Evolutionary conservation across 2,888 invertebrate species (phyloP), one percentile per base, ranked within the genome.

Genomic region (Ochropleura leucogaster): DNA sequence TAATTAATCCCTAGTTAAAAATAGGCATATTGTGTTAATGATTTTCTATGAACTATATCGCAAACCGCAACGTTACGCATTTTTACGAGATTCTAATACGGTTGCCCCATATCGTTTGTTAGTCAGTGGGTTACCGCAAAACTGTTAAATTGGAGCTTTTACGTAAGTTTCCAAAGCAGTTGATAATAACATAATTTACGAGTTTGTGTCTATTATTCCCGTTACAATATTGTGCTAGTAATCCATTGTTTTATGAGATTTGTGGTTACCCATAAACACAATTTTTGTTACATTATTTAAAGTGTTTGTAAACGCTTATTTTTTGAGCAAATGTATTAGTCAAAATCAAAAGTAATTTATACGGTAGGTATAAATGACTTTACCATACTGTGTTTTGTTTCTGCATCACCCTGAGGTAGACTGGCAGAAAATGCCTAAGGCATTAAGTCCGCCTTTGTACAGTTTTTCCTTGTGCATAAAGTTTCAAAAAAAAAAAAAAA

Each of bases 1-100:
- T 66, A 55, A 44, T 44, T 66, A 55, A 5, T 6, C 44, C 14
- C 47, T 6, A 51, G 20, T 44, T 70, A 67, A 71, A 65, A 78
- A 78, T 78, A 78, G 84, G 82, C 64, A 66, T 87, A 87, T 86
- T 90, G 87, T 91, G 87, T 89, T 88, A 79, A 79, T 85, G 84
- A 85, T 87, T 85, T 87, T 73, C 78, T 74, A 66, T 79, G 83
- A 83, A 86, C 80, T 72, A 30, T 71, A 86, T 85, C 64, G 60
- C 49, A 42, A 78, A 87, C 86, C 83, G 57, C 83, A 83, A 68
- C 62, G 18, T 42, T 67, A 73, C 9, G 63, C 40, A 66, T 80
- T 82, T 79, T 82, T 80, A 82, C 66, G 53, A 73, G 79, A 86
- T 86, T 84, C 72, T 83, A 79, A 85, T 77, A 80, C 75, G 64